Conservation (phyloP, 2,888 invertebrate species). For the Melanostoma scalare region DNA sequence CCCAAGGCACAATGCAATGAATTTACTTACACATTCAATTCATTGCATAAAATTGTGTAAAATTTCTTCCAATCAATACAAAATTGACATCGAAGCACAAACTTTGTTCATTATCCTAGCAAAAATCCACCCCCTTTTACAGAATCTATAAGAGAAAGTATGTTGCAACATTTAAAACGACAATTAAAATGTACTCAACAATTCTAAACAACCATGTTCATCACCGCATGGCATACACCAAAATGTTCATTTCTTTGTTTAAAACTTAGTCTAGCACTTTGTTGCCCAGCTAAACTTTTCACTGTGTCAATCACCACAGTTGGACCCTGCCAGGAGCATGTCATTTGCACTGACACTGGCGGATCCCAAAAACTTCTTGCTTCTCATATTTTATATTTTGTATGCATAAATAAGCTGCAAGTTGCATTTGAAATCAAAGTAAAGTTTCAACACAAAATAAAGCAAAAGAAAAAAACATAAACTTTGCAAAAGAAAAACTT, state of each 20-base stretch:
- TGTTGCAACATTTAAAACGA: slow-evolving; percentile 24
- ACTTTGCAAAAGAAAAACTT: slow-evolving; percentile 10
- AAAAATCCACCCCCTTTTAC: background rate
- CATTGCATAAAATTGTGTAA: too few relatives aligned
- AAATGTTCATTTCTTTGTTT: slow-evolving; percentile 37
- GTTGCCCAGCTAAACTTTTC: slow-evolving; percentile 53
- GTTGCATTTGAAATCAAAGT: slow-evolving; percentile 60
- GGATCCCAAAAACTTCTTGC: slow-evolving; percentile 51
- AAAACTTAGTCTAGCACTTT: slow-evolving; percentile 43
- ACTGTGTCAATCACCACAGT: slow-evolving; percentile 65
- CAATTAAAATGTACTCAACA: slow-evolving; percentile 58
- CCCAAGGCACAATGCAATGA: too few relatives aligned
- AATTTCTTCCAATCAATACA: too few relatives aligned
- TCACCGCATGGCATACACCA: background rate
- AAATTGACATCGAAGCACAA: background rate
- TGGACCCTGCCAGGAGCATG: slow-evolving; percentile 64
- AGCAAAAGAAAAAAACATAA: background rate
- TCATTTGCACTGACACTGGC: slow-evolving; percentile 69
- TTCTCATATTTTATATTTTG: slow-evolving; percentile 46
- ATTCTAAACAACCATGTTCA: background rate
- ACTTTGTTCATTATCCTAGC: background rate
- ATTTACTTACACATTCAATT: too few relatives aligned
- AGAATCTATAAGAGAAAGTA: background rate
- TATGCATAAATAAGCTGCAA: slow-evolving; percentile 59
- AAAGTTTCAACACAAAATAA: slow-evolving; percentile 43